Conservation (phyloP, 1,140 invertebrate species). For the Megalopta genalis region DNA sequence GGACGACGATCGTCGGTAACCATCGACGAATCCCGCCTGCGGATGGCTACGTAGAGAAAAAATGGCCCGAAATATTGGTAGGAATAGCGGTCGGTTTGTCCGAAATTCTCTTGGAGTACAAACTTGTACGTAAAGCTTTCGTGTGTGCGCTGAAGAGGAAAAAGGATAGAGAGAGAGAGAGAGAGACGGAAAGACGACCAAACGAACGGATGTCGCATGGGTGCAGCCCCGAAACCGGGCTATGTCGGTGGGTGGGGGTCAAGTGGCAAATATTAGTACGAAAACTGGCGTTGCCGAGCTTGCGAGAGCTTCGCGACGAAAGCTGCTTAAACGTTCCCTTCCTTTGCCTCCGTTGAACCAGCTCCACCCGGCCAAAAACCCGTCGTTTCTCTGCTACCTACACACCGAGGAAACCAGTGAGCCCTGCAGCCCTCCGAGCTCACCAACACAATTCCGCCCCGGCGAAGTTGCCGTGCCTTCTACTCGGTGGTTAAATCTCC, state of each 20-base stretch:
- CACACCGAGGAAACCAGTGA: constrained; percentile 54
- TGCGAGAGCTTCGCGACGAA: constrained; percentile 74
- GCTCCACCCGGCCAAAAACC: constrained; percentile 31
- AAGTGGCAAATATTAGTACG: constrained; percentile 80
- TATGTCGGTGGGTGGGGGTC: constrained; percentile 66
- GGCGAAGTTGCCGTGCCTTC: constrained; percentile 65
- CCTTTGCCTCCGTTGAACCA: constrained; percentile 35
- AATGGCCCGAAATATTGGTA: constrained; percentile 36
- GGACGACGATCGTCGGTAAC: too few species aligned
- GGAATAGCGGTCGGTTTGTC: background rate
- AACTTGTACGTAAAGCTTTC: constrained; percentile 31
- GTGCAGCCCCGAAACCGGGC: constrained; percentile 43
- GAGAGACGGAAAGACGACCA: background rate
- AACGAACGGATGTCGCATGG: constrained; percentile 40
- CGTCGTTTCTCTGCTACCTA: constrained; percentile 45
- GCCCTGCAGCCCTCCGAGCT: constrained; percentile 53
- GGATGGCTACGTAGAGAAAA: background rate
- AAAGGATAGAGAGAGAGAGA: constrained; percentile 8
- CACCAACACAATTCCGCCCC: constrained; percentile 69
- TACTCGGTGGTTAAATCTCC: constrained; percentile 69
- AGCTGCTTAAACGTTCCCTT: constrained; percentile 77
- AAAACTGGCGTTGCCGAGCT: constrained; percentile 74
- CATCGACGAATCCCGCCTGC: background rate
- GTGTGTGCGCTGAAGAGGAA: constrained; percentile 28
- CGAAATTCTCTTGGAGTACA: constrained; percentile 45